A percentile compares a stretch with the other conserved stretches of the same genome.
phyloP scores from a whole-genome alignment of 2,113 vertebrate genomes.

The Myiagra hebetior region DNA sequence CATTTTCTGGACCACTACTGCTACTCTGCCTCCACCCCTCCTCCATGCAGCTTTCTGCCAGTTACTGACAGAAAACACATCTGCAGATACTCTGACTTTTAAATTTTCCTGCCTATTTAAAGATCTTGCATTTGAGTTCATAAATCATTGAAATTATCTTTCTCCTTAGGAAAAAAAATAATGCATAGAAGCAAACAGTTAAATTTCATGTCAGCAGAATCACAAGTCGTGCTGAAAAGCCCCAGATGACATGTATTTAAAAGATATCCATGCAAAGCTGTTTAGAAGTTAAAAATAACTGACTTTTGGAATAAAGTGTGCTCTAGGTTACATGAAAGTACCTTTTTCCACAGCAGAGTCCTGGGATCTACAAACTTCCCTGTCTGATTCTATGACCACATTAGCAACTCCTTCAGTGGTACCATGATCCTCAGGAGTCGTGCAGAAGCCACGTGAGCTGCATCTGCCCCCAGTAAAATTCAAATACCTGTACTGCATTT shows the following conservation, averaged over 20 bases:
- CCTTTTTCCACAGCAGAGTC: neutral
- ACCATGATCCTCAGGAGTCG: accelerated
- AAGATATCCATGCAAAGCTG: neutral
- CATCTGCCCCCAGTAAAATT: neutral
- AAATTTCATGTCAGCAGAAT: conserved; percentile 19
- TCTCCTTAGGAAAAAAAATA: neutral
- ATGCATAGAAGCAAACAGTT: neutral
- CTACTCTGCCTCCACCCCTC: neutral
- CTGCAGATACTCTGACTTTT: conserved; percentile 20
- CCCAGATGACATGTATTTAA: neutral
- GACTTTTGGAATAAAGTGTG: neutral
- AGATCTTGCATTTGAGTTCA: neutral
- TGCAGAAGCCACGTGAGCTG: neutral
- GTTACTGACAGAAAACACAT: conserved; percentile 5
- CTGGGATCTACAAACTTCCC: neutral
- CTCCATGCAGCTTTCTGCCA: conserved; percentile 21
- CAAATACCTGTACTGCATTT: neutral
- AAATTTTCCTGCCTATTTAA: conserved; percentile 41
- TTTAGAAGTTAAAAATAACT: conserved; percentile 10
- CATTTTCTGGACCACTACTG: conserved; percentile 6
- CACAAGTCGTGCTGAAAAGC: neutral
- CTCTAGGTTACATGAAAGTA: neutral
- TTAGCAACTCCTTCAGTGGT: neutral
- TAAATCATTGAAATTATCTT: conserved; percentile 1
- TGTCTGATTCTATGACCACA: neutral